phyloP scores from a whole-genome alignment of 2,113 vertebrate genomes.

The Galemys pyrenaicus region DNA sequence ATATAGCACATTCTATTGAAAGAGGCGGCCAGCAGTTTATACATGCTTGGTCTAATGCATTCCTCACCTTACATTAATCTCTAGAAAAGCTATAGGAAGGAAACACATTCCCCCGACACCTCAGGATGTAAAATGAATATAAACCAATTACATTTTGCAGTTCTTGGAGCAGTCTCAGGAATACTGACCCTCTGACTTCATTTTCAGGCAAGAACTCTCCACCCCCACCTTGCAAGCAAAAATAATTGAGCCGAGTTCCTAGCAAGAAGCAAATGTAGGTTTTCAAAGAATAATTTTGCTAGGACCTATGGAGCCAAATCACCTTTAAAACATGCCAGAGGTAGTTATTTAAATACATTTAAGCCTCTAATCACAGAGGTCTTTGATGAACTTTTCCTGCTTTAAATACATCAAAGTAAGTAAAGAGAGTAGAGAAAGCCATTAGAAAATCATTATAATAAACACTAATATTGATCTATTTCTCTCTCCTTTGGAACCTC shows the following conservation, averaged over 20 bases:
- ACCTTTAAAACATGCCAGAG: slow-evolving; percentile 54
- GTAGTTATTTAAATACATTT: slow-evolving; percentile 69
- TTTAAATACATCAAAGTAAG: slow-evolving; percentile 64
- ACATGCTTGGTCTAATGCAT: neutral
- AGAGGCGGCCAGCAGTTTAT: neutral
- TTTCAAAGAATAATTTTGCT: slow-evolving; percentile 62
- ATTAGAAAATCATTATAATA: slow-evolving; percentile 73
- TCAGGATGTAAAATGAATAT: slow-evolving; percentile 42
- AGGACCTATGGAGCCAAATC: slow-evolving; percentile 39
- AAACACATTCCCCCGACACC: slow-evolving; percentile 2
- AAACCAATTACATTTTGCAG: slow-evolving; percentile 63
- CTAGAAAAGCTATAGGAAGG: slow-evolving; percentile 41
- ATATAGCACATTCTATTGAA: neutral
- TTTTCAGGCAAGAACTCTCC: slow-evolving; percentile 44
- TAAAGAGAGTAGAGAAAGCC: slow-evolving; percentile 57
- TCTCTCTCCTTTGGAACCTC: neutral
- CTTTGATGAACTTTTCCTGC: slow-evolving; percentile 73
- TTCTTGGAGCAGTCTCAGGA: slow-evolving; percentile 52
- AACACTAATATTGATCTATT: slow-evolving; percentile 64
- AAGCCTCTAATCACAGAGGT: slow-evolving; percentile 59
- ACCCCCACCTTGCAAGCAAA: neutral
- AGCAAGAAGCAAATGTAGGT: slow-evolving; percentile 32
- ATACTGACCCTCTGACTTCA: slow-evolving; percentile 67
- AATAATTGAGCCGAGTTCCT: slow-evolving; percentile 53
- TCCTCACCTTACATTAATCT: neutral